Conservation (phyloP, 2,888 invertebrate genomes). For the Eupithecia subumbrata region DNA sequence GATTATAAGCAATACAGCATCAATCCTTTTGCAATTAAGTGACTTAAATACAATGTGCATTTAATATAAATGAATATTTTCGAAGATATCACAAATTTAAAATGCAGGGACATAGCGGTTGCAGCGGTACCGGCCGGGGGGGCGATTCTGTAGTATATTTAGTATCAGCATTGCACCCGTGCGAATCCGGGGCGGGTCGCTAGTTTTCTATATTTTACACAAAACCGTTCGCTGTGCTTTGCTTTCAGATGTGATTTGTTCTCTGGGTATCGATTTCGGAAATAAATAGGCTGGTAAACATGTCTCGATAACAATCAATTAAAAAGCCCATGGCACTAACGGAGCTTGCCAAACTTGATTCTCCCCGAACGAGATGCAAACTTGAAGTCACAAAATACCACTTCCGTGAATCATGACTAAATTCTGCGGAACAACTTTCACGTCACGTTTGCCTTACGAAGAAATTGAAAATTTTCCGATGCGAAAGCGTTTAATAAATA, state of each 20-base stretch:
- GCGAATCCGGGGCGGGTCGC: no score
- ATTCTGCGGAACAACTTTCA: conserved; percentile 55
- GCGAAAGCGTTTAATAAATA: conserved; percentile 40
- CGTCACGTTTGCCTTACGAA: conserved; percentile 46
- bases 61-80: no score
- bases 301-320: not conserved
- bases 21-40: no score
- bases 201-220: not conserved
- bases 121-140: no score
- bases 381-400: conserved; percentile 34
- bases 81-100: no score
- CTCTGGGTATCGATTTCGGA: not conserved
- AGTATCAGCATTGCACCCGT: no score
- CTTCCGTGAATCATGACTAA: conserved; percentile 49
- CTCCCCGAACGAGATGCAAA: conserved; percentile 30
- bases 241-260: not conserved
- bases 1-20: no score
- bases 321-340: conserved; percentile 17
- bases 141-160: no score
- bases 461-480: conserved; percentile 46
- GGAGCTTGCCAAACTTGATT: conserved; percentile 36
- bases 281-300: not conserved
- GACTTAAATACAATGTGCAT: no score
- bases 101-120: no score
- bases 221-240: not conserved